Evolutionary conservation across 1,140 invertebrate genomes (phyloP).

Genomic region (Elysia chlorotica): DNA sequence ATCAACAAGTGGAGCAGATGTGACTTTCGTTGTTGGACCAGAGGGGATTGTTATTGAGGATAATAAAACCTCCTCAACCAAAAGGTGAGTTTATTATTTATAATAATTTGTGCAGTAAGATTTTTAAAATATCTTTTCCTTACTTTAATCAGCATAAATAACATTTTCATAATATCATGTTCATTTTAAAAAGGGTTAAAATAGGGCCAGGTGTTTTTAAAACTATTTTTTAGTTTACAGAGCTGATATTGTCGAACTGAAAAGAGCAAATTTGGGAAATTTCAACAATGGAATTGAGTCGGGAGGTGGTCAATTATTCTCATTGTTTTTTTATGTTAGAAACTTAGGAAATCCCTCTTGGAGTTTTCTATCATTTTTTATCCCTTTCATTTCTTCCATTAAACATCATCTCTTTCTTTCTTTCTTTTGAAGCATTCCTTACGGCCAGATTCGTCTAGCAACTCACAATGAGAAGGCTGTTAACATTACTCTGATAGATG

Average conservation of each 20-base stretch:
- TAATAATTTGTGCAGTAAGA: background rate
- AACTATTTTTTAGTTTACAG: too few species aligned
- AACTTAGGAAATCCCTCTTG: background rate
- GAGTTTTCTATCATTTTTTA: background rate
- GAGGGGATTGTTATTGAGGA: conserved; percentile 78
- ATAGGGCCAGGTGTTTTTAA: too few species aligned
- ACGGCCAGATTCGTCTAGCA: conserved; percentile 80
- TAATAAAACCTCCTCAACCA: conserved; percentile 35
- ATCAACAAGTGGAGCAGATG: conserved; percentile 35
- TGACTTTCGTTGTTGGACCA: conserved; percentile 76
- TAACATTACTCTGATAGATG: conserved; percentile 68
- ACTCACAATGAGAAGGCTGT: conserved; percentile 77
- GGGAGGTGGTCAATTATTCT: background rate
- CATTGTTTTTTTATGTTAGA: too few species aligned
- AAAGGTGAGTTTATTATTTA: conserved; percentile 57
- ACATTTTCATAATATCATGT: too few species aligned
- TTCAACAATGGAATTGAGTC: background rate
- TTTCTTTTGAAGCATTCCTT: conserved; percentile 73
- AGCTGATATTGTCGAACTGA: too few species aligned
- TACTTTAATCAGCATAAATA: too few species aligned
- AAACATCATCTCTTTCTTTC: background rate
- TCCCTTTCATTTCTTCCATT: background rate
- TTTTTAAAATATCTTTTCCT: background rate
- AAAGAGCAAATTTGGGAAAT: background rate
- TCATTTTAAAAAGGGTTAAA: too few species aligned